These are phyloP conservation scores for Pegoplata infirma DNA, from an alignment of 2,888 invertebrate genomes.

Conservation along the genomic window DNA sequence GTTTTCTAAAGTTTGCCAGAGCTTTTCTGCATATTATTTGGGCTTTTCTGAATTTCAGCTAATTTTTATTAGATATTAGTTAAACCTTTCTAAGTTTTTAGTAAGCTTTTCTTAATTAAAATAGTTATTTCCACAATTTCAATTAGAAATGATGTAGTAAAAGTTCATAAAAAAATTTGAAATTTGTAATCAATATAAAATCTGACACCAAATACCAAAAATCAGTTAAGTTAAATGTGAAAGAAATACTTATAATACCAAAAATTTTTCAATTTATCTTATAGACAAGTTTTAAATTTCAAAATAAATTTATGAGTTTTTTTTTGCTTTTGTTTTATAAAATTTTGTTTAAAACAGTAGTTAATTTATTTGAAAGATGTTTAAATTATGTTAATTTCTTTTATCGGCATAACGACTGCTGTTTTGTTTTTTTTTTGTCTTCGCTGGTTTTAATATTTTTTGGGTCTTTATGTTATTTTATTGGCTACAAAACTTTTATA, in stretches of 20 bases:
- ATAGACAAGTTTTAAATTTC: background rate
- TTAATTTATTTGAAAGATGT: slow-evolving; percentile 52
- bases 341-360: slow-evolving; percentile 37
- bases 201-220: slow-evolving; percentile 21
- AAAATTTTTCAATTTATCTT: background rate
- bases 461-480: slow-evolving; percentile 8
- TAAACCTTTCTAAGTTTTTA: too few relatives aligned
- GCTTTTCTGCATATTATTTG: too few relatives aligned
- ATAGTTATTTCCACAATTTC: too few relatives aligned
- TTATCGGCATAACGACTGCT: slow-evolving; percentile 21
- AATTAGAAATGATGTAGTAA: background rate
- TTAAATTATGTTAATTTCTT: slow-evolving; percentile 52
- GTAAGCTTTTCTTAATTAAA: too few relatives aligned
- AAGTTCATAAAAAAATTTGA: slow-evolving; percentile 24
- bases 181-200: slow-evolving; percentile 31
- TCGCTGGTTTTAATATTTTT: background rate
- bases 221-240: too few relatives aligned
- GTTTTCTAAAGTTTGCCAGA: too few relatives aligned
- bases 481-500: slow-evolving; percentile 9
- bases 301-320: slow-evolving; percentile 22
- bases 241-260: background rate
- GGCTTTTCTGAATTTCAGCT: too few relatives aligned
- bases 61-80: too few relatives aligned
- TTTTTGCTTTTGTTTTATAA: background rate
- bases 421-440: slow-evolving; percentile 6